Conservation (phyloP, 1,140 invertebrate genomes). For the Sminthurinus signatus region DNA sequence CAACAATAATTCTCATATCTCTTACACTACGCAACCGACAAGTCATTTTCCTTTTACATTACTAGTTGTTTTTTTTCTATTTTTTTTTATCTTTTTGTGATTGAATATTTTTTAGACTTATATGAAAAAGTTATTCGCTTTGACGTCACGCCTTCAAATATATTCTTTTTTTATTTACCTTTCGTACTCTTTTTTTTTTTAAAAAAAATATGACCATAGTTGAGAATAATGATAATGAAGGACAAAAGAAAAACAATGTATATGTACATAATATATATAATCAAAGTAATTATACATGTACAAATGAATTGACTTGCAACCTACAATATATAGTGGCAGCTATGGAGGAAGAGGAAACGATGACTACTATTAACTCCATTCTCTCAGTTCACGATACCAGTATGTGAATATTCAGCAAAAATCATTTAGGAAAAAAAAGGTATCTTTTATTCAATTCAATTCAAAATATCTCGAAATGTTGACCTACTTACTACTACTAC, state of each 20-base stretch:
- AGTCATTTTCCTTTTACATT: no score
- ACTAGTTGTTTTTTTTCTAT: no score
- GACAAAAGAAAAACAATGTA: not conserved
- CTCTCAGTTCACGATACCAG: not conserved
- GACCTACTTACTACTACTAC: conserved; percentile 18
- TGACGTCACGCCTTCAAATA: no score
- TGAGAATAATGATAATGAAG: not conserved
- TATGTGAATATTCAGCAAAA: conserved; percentile 17
- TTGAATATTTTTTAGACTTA: no score
- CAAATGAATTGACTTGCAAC: conserved; percentile 9
- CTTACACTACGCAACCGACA: no score
- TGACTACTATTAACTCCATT: conserved; percentile 20
- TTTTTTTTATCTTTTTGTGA: no score
- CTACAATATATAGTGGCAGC: conserved; percentile 18
- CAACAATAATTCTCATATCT: no score
- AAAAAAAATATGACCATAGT: no score
- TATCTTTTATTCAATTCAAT: conserved; percentile 8
- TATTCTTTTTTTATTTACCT: no score
- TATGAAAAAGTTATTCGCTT: no score
- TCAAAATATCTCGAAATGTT: no score
- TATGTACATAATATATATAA: not conserved
- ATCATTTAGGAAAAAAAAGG: conserved; percentile 20
- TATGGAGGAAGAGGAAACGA: conserved; percentile 5
- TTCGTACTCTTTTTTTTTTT: no score
- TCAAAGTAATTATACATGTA: conserved; percentile 9